These are phyloP conservation scores for Epinotia demarniana DNA, from an alignment of 2,888 invertebrate species.

Conservation along the genomic window DNA sequence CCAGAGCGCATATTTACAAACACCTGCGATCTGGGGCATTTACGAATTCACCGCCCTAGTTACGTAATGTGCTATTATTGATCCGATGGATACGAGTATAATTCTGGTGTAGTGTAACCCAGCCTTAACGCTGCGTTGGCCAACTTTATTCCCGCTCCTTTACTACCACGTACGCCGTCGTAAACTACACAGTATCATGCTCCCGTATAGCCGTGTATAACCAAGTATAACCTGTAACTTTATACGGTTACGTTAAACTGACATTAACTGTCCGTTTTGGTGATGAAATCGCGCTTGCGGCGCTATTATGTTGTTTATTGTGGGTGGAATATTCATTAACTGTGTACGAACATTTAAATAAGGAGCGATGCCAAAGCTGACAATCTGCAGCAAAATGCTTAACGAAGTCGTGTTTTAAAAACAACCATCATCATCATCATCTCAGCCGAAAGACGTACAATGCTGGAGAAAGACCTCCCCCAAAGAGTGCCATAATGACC, in stretches of 20 bases:
- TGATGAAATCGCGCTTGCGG: neutral
- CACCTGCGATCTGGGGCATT: no score
- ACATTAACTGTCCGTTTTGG: conserved; percentile 18
- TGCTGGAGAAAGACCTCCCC: no score
- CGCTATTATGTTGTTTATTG: conserved; percentile 8
- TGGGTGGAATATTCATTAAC: neutral
- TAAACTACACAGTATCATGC: conserved; percentile 36
- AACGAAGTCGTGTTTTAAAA: no score
- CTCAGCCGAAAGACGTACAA: no score
- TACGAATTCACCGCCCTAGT: no score
- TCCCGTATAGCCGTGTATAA: conserved; percentile 18
- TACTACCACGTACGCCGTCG: conserved; percentile 30
- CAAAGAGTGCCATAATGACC: no score
- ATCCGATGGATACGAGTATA: neutral
- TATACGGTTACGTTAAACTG: conserved; percentile 5
- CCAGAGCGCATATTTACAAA: no score
- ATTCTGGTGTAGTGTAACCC: neutral
- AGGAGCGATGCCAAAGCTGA: no score
- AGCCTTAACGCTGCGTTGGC: neutral
- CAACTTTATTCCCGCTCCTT: conserved; percentile 38
- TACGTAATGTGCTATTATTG: no score
- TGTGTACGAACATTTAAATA: no score
- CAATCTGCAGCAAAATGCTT: no score
- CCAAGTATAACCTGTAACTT: neutral
- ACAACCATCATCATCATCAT: no score